Evolutionary conservation across 2,113 vertebrate genomes (phyloP).

Genomic region (Hucho hucho): DNA sequence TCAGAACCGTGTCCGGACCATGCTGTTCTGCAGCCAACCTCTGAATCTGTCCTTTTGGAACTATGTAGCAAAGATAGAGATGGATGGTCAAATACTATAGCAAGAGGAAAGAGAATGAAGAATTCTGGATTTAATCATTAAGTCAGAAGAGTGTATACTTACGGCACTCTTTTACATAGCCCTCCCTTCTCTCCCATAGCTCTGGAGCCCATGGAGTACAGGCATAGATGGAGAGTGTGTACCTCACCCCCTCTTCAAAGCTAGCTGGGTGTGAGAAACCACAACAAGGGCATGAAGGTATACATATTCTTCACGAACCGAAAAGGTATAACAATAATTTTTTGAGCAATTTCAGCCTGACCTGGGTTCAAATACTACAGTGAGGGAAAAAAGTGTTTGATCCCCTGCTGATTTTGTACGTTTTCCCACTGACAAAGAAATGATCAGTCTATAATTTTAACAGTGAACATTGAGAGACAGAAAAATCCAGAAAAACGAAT

Average conservation of each 20-base stretch:
- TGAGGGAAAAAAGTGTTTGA: too few species aligned
- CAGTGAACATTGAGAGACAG: too few species aligned
- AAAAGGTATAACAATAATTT: not conserved
- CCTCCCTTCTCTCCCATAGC: conserved; percentile 55
- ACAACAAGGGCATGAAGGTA: not conserved
- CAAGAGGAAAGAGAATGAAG: not conserved
- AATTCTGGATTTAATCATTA: not conserved
- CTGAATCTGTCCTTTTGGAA: conserved; percentile 13
- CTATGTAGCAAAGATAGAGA: not conserved
- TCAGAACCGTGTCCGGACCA: not conserved
- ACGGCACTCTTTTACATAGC: conserved; percentile 60
- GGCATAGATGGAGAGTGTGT: conserved; percentile 59
- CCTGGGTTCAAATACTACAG: too few species aligned
- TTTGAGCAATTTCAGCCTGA: too few species aligned
- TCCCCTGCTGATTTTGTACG: too few species aligned
- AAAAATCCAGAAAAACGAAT: too few species aligned
- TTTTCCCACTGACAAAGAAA: too few species aligned
- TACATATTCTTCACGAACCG: not conserved
- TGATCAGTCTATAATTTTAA: too few species aligned
- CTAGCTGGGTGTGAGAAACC: conserved; percentile 35
- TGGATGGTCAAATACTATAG: not conserved
- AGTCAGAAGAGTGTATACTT: conserved; percentile 6
- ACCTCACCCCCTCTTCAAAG: conserved; percentile 49
- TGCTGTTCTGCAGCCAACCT: not conserved
- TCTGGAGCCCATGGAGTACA: conserved; percentile 50